These are phyloP conservation scores for Dallia pectoralis DNA, from an alignment of 2,797 vertebrate species.

Conservation along the genomic window DNA sequence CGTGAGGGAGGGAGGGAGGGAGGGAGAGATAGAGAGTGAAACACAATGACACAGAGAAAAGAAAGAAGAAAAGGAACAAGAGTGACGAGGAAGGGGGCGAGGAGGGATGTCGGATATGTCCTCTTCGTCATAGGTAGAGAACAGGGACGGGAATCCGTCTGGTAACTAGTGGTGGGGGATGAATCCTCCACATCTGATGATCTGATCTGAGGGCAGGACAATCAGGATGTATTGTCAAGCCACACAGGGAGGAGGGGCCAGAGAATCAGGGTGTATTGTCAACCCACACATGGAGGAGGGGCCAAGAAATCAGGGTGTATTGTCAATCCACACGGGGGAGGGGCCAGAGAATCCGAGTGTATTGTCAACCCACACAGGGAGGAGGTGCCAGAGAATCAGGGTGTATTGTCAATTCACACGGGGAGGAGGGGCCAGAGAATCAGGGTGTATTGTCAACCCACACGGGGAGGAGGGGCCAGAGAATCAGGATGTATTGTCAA, in stretches of 20 bases:
- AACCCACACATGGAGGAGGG: neutral
- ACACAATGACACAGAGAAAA: neutral
- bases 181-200: neutral
- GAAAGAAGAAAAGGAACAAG: neutral
- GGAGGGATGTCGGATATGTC: neutral
- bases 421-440: neutral
- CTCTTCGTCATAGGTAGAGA: neutral
- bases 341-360: neutral
- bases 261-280: neutral
- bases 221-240: neutral
- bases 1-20: neutral
- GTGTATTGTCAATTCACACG: neutral
- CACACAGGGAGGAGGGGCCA: neutral
- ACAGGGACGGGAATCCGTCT: constrained; percentile 8
- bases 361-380: neutral
- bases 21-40: neutral
- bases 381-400: neutral
- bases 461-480: neutral
- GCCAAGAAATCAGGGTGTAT: neutral
- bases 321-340: neutral
- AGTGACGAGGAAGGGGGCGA: no score
- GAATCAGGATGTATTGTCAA: neutral
- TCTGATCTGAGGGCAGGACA: no score
- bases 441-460: neutral
- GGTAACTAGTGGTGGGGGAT: constrained; percentile 4